Percentiles rank a stretch among this genome's conserved stretches.
Conservation (phyloP, 2,113 vertebrate genomes). For the Daboia siamensis region DNA sequence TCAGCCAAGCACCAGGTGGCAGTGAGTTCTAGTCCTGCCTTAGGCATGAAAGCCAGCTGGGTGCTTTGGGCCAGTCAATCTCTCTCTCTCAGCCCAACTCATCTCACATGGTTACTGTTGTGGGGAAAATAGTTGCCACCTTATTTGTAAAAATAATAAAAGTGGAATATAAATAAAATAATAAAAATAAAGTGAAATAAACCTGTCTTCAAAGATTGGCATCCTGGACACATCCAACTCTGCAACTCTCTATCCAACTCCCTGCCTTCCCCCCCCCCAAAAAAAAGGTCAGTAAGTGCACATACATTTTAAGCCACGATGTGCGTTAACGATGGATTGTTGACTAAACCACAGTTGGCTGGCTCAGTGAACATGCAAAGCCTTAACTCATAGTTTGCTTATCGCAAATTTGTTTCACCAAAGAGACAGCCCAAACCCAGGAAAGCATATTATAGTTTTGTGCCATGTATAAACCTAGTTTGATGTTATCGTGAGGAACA, state of each 20-base stretch:
- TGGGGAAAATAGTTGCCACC: neutral
- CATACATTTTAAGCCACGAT: neutral
- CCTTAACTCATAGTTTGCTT: neutral
- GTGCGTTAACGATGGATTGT: neutral
- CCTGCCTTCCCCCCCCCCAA: no score
- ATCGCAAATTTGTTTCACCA: neutral
- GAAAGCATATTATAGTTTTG: neutral
- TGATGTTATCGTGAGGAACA: neutral
- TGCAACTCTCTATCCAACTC: neutral
- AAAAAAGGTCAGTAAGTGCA: neutral
- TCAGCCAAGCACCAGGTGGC: neutral
- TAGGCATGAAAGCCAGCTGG: neutral
- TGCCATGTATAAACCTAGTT: neutral
- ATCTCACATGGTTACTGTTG: neutral
- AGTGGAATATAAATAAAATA: neutral
- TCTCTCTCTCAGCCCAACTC: neutral
- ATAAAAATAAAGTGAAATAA: neutral
- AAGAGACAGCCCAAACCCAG: neutral
- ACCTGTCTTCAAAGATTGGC: neutral
- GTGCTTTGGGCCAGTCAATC: neutral
- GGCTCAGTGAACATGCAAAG: neutral
- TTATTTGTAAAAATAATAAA: neutral
- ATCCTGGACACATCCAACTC: neutral
- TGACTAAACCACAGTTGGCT: neutral
- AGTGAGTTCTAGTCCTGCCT: neutral